Percentiles rank a stretch among this genome's conserved stretches.
Evolutionary conservation across 2,797 vertebrate species (phyloP).

Genomic region (Cryptoprocta ferox): DNA sequence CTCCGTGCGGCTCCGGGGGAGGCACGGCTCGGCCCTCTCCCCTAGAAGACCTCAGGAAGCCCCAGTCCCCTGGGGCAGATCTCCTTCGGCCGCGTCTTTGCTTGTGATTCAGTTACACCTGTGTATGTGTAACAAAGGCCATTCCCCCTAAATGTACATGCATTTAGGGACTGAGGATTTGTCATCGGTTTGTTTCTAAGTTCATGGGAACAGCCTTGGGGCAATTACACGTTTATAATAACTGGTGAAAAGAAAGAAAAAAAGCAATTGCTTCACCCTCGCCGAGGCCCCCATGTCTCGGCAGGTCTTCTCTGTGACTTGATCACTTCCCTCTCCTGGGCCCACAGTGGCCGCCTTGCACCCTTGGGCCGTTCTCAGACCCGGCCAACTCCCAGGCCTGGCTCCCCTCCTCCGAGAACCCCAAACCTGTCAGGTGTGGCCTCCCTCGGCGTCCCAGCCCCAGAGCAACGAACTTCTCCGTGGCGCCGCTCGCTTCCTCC

Average conservation of each 20-base stretch:
- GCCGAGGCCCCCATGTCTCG: neutral
- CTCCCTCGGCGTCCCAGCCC: neutral
- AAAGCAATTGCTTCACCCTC: neutral
- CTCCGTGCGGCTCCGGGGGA: rapidly evolving
- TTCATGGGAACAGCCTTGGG: neutral
- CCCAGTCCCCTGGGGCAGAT: neutral
- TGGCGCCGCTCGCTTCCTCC: neutral
- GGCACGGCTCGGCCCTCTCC: neutral
- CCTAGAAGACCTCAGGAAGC: neutral
- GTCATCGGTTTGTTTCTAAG: neutral
- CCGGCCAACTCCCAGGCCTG: neutral
- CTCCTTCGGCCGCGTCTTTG: neutral
- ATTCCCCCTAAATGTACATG: neutral
- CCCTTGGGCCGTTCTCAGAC: neutral
- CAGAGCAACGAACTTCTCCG: neutral
- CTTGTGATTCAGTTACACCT: too few species aligned
- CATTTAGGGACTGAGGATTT: neutral
- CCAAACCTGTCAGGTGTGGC: neutral
- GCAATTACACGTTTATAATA: neutral
- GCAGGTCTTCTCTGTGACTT: neutral
- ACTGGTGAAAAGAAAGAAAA: neutral
- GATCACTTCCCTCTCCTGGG: neutral
- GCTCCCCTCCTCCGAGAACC: neutral
- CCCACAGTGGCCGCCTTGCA: neutral
- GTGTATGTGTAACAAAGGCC: neutral